Evolutionary conservation across 2,113 vertebrate species (phyloP).

Genomic region (Sapajus apella): DNA sequence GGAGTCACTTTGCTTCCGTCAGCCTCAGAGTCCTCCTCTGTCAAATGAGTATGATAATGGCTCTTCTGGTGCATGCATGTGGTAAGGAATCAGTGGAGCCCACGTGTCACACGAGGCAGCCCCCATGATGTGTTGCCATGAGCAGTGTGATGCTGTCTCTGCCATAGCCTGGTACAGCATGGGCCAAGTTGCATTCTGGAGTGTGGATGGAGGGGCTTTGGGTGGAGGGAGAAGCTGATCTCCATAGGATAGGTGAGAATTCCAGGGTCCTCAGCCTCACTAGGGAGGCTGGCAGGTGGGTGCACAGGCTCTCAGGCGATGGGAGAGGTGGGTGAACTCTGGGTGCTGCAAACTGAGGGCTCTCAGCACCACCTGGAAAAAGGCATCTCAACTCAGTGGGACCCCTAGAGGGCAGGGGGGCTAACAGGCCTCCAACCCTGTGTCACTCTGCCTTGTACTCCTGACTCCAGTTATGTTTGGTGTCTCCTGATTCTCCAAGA

Average conservation of each 20-base stretch:
- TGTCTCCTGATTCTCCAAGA: background rate
- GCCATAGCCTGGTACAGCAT: background rate
- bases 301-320: rapidly evolving
- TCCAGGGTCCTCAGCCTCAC: background rate
- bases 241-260: background rate
- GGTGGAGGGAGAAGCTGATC: background rate
- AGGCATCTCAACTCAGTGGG: too few species aligned
- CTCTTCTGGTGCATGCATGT: background rate
- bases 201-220: background rate
- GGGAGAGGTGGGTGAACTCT: background rate
- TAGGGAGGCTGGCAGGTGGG: background rate
- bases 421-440: background rate
- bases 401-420: too few species aligned
- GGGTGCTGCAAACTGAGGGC: background rate
- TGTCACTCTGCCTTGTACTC: rapidly evolving
- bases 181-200: background rate
- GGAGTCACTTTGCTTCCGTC: background rate
- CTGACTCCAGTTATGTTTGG: too few species aligned
- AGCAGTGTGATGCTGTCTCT: background rate
- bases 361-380: background rate
- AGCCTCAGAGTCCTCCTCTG: background rate
- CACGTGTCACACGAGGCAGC: too few species aligned
- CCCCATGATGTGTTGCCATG: rapidly evolving
- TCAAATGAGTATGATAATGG: background rate
- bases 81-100: background rate